Conservation (phyloP, 2,797 vertebrate genomes). For the Neosalanx taihuensis region DNA sequence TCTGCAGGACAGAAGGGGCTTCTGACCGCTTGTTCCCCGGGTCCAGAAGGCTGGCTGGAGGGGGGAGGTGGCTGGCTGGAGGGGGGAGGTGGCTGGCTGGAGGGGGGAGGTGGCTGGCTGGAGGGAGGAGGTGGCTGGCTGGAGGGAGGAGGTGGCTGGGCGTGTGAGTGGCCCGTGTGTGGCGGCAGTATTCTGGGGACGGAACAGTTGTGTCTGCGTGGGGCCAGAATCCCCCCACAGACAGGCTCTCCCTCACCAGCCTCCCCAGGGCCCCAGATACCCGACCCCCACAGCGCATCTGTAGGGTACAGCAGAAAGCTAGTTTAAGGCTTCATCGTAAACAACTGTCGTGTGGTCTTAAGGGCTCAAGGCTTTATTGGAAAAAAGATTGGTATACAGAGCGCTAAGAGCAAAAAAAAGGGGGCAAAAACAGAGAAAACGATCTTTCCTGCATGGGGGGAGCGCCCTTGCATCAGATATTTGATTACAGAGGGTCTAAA, state of each 20-base stretch:
- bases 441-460: no score
- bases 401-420: no score
- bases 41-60: conserved; percentile 29
- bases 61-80: conserved; percentile 14
- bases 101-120: no score
- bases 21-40: conserved; percentile 24
- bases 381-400: no score
- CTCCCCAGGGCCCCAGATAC: conserved; percentile 67
- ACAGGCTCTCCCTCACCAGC: conserved; percentile 68
- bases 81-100: no score
- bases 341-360: background rate
- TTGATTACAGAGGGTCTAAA: no score
- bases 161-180: conserved; percentile 25
- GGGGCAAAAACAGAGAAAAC: no score
- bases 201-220: conserved; percentile 69
- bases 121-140: no score
- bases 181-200: conserved; percentile 31
- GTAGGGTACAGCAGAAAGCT: conserved; percentile 30
- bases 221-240: conserved; percentile 53
- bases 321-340: conserved; percentile 12
- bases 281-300: conserved; percentile 64
- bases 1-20: background rate
- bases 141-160: conserved; percentile 8
- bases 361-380: background rate
- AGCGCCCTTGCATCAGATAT: no score